Conservation (phyloP, 2,113 vertebrate species). For the Zosterops hypoxanthus region DNA sequence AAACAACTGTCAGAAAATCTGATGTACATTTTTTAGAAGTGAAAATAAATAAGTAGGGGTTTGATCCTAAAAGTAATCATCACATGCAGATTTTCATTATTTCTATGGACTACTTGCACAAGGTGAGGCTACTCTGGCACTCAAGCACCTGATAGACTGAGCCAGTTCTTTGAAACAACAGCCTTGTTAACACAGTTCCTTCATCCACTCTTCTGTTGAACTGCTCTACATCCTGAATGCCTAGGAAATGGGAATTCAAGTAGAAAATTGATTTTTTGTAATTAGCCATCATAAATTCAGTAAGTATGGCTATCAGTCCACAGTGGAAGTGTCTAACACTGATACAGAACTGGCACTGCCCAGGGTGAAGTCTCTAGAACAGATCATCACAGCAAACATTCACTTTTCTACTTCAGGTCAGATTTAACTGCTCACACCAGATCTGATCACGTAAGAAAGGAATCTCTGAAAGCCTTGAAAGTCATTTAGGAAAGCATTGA, state of each 20-base stretch:
- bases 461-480: neutral
- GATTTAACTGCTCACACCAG: neutral
- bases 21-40: neutral
- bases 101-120: neutral
- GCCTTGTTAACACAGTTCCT: neutral
- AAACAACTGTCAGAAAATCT: neutral
- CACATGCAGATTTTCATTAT: neutral
- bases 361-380: neutral
- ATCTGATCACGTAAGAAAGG: neutral
- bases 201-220: neutral
- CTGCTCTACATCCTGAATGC: neutral
- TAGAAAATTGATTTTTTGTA: neutral
- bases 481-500: neutral
- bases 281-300: neutral
- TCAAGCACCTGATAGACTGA: neutral
- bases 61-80: neutral
- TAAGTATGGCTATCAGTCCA: neutral
- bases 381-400: neutral
- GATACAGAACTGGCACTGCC: neutral
- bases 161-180: neutral
- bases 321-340: neutral
- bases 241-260: neutral
- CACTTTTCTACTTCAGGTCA: neutral
- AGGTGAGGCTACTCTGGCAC: neutral
- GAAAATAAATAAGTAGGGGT: neutral